Evolutionary conservation across 2,113 vertebrate species (phyloP).

Genomic region (Falcunculus frontatus): DNA sequence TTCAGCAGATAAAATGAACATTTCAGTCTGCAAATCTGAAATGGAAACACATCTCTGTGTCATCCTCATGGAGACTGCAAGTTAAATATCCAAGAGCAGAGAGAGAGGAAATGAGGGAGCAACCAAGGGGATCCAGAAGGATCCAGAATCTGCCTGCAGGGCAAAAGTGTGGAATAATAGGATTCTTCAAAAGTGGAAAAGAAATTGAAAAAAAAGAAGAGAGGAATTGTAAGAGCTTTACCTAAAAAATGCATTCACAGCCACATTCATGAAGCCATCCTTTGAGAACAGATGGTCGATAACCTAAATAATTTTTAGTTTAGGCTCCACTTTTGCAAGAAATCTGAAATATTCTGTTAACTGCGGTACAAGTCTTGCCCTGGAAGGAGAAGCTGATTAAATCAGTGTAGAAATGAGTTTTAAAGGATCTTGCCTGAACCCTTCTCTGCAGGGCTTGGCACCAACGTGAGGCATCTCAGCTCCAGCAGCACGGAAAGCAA

Average conservation of each 20-base stretch:
- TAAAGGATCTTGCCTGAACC: background rate
- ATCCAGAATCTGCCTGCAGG: background rate
- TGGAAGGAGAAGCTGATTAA: background rate
- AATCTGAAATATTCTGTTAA: background rate
- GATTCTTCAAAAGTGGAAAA: background rate
- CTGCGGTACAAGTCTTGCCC: background rate
- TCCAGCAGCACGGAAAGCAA: fast-evolving
- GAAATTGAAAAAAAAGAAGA: fast-evolving
- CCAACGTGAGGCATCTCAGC: fast-evolving
- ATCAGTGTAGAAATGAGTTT: background rate
- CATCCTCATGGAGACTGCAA: fast-evolving
- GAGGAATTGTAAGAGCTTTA: background rate
- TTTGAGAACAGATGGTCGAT: background rate
- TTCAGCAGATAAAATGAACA: background rate
- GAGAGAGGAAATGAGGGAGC: background rate
- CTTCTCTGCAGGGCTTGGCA: background rate
- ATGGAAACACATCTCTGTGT: background rate
- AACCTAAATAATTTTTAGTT: background rate
- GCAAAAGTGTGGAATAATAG: fast-evolving
- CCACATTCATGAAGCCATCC: background rate
- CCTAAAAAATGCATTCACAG: background rate
- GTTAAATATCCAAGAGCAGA: background rate
- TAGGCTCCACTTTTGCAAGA: background rate
- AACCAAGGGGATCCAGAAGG: background rate
- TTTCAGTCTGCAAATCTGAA: background rate